phyloP scores from a whole-genome alignment of 2,113 vertebrate species.

The Sardina pilchardus region DNA sequence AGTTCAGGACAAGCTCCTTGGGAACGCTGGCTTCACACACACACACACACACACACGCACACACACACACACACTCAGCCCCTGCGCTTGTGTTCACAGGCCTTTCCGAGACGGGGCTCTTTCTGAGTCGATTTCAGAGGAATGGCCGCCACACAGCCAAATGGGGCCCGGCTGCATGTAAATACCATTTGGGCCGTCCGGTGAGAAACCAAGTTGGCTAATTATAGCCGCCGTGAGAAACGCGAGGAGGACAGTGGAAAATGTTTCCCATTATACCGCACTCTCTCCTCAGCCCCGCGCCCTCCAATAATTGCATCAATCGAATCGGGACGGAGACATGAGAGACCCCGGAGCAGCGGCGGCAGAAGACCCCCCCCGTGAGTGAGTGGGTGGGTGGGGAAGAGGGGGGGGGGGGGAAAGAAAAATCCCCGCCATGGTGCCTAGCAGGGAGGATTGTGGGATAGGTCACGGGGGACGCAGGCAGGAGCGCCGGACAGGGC shows the following conservation, averaged over 20 bases:
- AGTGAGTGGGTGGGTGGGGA: background rate
- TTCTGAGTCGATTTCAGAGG: slow-evolving; percentile 64
- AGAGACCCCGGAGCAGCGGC: slow-evolving; percentile 1
- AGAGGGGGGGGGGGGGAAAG: background rate
- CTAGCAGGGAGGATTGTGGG: background rate
- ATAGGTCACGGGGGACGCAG: background rate
- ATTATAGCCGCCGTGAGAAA: slow-evolving; percentile 79
- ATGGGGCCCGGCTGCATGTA: slow-evolving; percentile 74
- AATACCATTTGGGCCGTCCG: slow-evolving; percentile 77
- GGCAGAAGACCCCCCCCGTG: background rate
- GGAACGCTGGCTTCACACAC: slow-evolving; percentile 15
- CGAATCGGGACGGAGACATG: slow-evolving; percentile 65
- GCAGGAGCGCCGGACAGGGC: background rate
- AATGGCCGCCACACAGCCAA: slow-evolving; percentile 66
- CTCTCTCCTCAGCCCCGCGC: slow-evolving; percentile 68
- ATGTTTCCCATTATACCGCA: slow-evolving; percentile 72
- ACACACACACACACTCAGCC: slow-evolving; percentile 29
- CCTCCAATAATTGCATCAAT: slow-evolving; percentile 70
- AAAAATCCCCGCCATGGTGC: background rate
- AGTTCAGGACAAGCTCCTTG: background rate
- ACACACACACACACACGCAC: slow-evolving; percentile 24
- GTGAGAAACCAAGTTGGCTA: slow-evolving; percentile 78
- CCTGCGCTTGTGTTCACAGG: slow-evolving; percentile 43
- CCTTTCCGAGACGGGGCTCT: slow-evolving; percentile 41
- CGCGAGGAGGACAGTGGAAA: slow-evolving; percentile 73